These are phyloP conservation scores for Salticus scenicus DNA, from an alignment of 2,888 invertebrate species.

Conservation along the genomic window DNA sequence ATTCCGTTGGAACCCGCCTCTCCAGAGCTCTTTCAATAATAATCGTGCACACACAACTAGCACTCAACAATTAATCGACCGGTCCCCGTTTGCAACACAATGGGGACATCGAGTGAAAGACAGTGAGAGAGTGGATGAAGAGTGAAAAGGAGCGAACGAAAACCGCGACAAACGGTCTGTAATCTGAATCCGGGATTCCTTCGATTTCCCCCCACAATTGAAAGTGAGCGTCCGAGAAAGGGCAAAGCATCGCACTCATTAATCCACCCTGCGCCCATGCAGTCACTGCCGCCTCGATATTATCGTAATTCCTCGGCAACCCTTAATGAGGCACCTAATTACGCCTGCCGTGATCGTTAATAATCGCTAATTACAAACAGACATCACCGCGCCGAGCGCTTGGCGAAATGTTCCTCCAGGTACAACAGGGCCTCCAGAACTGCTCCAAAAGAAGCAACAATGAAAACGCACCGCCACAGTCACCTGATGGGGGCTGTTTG, in stretches of 20 bases:
- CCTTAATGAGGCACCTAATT: slow-evolving; percentile 70
- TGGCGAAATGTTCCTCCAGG: slow-evolving; percentile 32
- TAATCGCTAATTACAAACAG: slow-evolving; percentile 70
- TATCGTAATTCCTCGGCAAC: slow-evolving; percentile 70
- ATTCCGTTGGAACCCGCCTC: not conserved
- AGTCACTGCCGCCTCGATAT: slow-evolving; percentile 67
- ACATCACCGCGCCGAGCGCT: slow-evolving; percentile 58
- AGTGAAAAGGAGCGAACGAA: slow-evolving; percentile 11
- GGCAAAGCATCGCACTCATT: slow-evolving; percentile 66
- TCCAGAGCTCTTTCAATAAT: slow-evolving; percentile 14
- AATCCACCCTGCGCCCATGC: slow-evolving; percentile 60
- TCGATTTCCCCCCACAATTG: slow-evolving; percentile 51
- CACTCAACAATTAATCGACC: slow-evolving; percentile 31
- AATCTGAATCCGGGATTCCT: slow-evolving; percentile 52
- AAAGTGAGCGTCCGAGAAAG: slow-evolving; percentile 61
- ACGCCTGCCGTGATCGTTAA: slow-evolving; percentile 70
- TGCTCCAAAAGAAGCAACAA: slow-evolving; percentile 14
- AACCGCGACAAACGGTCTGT: slow-evolving; percentile 61
- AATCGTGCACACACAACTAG: not conserved
- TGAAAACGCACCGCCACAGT: slow-evolving; percentile 13
- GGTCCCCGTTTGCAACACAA: slow-evolving; percentile 12
- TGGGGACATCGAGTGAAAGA: slow-evolving; percentile 13
- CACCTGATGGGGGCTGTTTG: not conserved
- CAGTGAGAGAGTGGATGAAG: not conserved
- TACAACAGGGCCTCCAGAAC: not conserved